Conservation (phyloP, 2,113 vertebrate genomes). For the Meleagris gallopavo region DNA sequence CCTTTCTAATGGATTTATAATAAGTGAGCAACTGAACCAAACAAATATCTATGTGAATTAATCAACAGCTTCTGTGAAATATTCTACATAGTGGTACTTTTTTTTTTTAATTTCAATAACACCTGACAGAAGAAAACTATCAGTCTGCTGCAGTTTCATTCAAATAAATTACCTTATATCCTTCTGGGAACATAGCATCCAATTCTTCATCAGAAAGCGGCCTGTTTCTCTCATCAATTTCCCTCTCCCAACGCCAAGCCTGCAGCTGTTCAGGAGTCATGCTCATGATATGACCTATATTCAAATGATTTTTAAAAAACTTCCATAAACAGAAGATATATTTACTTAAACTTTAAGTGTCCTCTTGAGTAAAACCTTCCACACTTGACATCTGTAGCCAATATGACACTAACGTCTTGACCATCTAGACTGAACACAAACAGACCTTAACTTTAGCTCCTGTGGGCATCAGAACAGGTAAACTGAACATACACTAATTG, state of each 20-base stretch:
- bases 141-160: neutral
- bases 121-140: neutral
- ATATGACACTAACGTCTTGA: neutral
- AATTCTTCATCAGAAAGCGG: slow-evolving; percentile 97
- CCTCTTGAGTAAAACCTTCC: neutral
- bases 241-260: slow-evolving; percentile 98
- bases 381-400: neutral
- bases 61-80: neutral
- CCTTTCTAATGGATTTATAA: neutral
- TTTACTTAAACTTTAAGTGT: neutral
- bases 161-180: slow-evolving; percentile 87
- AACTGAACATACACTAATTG: neutral
- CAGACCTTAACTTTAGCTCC: neutral
- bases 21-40: neutral
- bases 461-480: neutral
- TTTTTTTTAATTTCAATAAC: neutral
- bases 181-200: slow-evolving; percentile 99
- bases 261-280: slow-evolving; percentile 99
- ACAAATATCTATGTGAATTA: neutral
- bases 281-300: slow-evolving; percentile 96
- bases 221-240: slow-evolving; percentile 97
- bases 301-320: neutral
- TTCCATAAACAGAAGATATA: neutral
- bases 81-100: neutral
- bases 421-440: neutral